Conservation (phyloP, 2,888 invertebrate species). For the Perizoma affinitatum region DNA sequence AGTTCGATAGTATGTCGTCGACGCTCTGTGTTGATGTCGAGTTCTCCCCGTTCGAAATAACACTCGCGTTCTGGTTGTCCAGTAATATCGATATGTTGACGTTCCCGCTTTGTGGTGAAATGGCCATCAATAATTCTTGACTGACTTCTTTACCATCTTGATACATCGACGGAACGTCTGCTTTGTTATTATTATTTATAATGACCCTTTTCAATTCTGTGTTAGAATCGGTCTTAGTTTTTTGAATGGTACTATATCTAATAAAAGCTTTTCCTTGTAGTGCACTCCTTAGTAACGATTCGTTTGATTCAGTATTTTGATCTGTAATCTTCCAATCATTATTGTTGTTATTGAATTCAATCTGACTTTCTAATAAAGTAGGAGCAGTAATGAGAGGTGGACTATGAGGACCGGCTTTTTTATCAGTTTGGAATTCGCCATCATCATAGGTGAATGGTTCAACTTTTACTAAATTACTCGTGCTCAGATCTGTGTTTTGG, state of each 20-base stretch:
- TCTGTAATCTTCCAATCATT: slow-evolving; percentile 93
- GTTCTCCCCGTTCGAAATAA: slow-evolving; percentile 78
- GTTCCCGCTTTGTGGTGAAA: slow-evolving; percentile 68
- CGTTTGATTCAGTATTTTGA: slow-evolving; percentile 87
- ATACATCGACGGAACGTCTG: slow-evolving; percentile 84
- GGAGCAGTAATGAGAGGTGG: slow-evolving; percentile 78
- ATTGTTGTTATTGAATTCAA: slow-evolving; percentile 88
- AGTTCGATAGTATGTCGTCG: slow-evolving; percentile 87
- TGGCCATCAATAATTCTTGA: slow-evolving; percentile 70
- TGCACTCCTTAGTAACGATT: slow-evolving; percentile 91
- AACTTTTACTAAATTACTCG: slow-evolving; percentile 83
- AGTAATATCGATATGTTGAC: slow-evolving; percentile 79
- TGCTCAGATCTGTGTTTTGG: slow-evolving; percentile 87
- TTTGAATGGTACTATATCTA: slow-evolving; percentile 83
- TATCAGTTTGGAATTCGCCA: slow-evolving; percentile 69
- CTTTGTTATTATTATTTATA: slow-evolving; percentile 77
- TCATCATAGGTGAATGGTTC: slow-evolving; percentile 75
- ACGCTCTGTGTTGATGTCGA: slow-evolving; percentile 86
- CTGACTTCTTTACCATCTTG: slow-evolving; percentile 69
- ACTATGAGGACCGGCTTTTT: slow-evolving; percentile 73
- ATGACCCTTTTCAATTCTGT: slow-evolving; percentile 72
- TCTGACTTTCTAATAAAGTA: slow-evolving; percentile 76
- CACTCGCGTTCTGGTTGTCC: slow-evolving; percentile 72
- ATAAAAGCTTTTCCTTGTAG: slow-evolving; percentile 90
- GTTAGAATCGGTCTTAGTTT: slow-evolving; percentile 73